Base-by-base conservation (phyloP, 2,888 invertebrate genomes). In the Dynastes grantii region DNA sequence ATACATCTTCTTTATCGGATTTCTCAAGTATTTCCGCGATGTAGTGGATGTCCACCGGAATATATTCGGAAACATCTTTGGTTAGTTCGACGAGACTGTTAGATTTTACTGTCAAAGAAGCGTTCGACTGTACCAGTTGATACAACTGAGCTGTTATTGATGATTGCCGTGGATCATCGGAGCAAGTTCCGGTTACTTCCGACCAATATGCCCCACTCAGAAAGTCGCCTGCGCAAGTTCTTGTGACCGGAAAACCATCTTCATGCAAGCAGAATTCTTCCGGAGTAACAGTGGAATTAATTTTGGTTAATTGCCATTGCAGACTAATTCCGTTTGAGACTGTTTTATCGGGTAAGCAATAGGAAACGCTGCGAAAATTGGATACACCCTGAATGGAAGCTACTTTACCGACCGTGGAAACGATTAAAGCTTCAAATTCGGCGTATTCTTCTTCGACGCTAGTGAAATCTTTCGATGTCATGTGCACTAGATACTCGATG, bases 241-340 rank as follows among this genome's bases (percentile, higher is more conserved):
- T 88, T 51, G 89, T 90, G 2, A 91, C 90, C 8, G 92, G 92
- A 77, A 92, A 87, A 1, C 92, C 92, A 83, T 91, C 91, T 13
- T 85, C 83, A 85, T 91, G 90, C 76, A 92, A 86, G 81, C 92
- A 92, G 80, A 92, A 89, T 81, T 91, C 89, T 55, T 87, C 88
- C 1, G 92, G 90, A 1, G 91, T 90, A 0, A 90, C 87, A 58
- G 90, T 89, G 76, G 90, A 89, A 0, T 91, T 91, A 45, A 90
- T 88, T 29, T 84, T 82, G 40, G 90, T 90, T 79, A 89, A 83
- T 75, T 89, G 90, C 91, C 91, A 91, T 71, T 77, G 76, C n/a
- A 80, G 40, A 9, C 16, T 71, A 11, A 51, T 45, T 6, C 77
- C 77, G 45, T 55, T 77, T 6, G 76, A 76, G 29, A 51, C 61